These are phyloP conservation scores for Cnemophilus loriae DNA, from an alignment of 2,113 vertebrate genomes.

Conservation along the genomic window DNA sequence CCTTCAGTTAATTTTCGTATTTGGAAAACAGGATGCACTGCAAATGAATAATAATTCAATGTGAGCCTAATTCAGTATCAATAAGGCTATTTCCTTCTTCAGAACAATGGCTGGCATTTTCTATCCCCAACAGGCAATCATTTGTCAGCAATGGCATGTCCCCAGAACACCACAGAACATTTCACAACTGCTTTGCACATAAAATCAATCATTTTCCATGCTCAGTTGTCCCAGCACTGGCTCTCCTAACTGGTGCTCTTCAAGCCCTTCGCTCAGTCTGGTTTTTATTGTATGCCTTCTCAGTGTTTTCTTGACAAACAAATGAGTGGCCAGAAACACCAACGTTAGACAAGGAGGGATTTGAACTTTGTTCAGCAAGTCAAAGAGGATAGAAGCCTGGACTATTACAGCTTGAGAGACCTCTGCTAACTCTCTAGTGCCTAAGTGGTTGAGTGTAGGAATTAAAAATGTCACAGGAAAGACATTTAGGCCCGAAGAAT, in stretches of 20 bases:
- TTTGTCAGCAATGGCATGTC: conserved; percentile 62
- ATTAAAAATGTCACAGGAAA: not conserved
- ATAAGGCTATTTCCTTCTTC: conserved; percentile 62
- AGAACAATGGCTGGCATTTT: conserved; percentile 63
- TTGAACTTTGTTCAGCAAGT: not conserved
- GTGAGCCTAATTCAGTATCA: conserved; percentile 52
- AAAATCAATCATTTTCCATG: conserved; percentile 49
- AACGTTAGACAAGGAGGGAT: not conserved
- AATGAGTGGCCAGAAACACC: not conserved
- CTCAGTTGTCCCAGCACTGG: conserved; percentile 26
- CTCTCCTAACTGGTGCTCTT: not conserved
- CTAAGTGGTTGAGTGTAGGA: not conserved
- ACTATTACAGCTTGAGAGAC: not conserved
- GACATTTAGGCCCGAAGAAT: not conserved
- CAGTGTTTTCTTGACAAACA: conserved; percentile 36
- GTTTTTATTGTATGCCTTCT: conserved; percentile 4
- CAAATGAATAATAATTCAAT: conserved; percentile 50
- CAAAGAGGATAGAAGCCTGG: not conserved
- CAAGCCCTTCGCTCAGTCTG: not conserved
- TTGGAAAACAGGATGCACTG: conserved; percentile 32
- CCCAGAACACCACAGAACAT: conserved; percentile 53
- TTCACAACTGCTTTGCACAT: conserved; percentile 54
- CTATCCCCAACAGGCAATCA: conserved; percentile 52
- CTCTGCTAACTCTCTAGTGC: not conserved
- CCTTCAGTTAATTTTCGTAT: conserved; percentile 3